Evolutionary conservation across 1,140 invertebrate species (phyloP).

Genomic region (Proales similis): DNA sequence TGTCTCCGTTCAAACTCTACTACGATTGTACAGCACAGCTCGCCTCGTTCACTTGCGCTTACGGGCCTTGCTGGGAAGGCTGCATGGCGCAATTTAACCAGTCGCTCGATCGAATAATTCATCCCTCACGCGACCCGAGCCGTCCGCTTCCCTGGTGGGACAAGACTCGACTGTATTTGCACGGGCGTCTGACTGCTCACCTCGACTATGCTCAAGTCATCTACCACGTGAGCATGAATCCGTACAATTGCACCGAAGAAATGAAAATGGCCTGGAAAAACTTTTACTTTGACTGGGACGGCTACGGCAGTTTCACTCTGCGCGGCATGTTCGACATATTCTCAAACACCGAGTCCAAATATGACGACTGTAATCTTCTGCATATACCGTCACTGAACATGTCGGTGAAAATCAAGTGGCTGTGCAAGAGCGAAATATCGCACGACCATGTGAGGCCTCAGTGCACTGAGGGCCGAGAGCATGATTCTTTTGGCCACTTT

Average conservation of each 20-base stretch:
- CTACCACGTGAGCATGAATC: slow-evolving; percentile 87
- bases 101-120: slow-evolving; percentile 67
- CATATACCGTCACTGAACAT: slow-evolving; percentile 67
- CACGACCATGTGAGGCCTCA: slow-evolving; percentile 95
- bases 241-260: slow-evolving; percentile 95
- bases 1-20: slow-evolving; percentile 92
- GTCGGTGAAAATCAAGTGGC: slow-evolving; percentile 27
- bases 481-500: slow-evolving; percentile 69
- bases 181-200: slow-evolving; percentile 79
- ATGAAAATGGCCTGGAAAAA: slow-evolving; percentile 91
- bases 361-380: slow-evolving; percentile 86
- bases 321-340: slow-evolving; percentile 77
- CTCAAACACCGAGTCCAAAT: slow-evolving; percentile 91
- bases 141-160: slow-evolving; percentile 92
- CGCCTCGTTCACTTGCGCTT: slow-evolving; percentile 38
- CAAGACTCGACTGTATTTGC: slow-evolving; percentile 81
- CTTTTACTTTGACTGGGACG: slow-evolving; percentile 87
- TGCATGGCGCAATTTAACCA: slow-evolving; percentile 89
- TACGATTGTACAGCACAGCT: slow-evolving; percentile 83
- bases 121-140: slow-evolving; percentile 84
- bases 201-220: slow-evolving; percentile 75
- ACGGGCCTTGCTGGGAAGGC: slow-evolving; percentile 79
- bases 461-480: slow-evolving; percentile 64
- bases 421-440: slow-evolving; percentile 2
- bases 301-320: slow-evolving; percentile 70